Evolutionary conservation across 1,140 invertebrate species (phyloP).

Genomic region (Ectropis grisescens): DNA sequence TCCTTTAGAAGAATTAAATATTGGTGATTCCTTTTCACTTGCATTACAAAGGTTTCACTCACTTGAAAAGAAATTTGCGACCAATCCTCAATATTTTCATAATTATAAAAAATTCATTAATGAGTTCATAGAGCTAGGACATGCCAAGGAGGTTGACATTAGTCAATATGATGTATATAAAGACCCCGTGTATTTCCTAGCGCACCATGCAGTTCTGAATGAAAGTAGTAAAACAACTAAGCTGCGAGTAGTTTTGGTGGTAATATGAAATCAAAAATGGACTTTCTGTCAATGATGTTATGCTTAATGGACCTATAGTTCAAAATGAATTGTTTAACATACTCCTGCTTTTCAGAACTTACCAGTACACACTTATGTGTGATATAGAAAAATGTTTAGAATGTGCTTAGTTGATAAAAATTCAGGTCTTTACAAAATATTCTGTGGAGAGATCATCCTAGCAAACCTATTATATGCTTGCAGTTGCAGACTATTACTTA

Average conservation of each 20-base stretch:
- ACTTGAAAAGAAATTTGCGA: too few species aligned
- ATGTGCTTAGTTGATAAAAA: background rate
- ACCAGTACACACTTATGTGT: background rate
- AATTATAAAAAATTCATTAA: constrained; percentile 17
- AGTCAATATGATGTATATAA: background rate
- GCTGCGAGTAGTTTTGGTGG: background rate
- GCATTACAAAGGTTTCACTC: too few species aligned
- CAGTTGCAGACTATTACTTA: background rate
- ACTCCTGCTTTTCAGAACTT: background rate
- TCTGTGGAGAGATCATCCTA: background rate
- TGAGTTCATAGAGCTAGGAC: constrained; percentile 14
- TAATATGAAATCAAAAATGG: too few species aligned
- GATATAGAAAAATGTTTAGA: background rate
- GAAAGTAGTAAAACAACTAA: background rate
- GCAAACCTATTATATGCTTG: background rate
- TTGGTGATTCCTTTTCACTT: too few species aligned
- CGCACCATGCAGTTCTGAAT: background rate
- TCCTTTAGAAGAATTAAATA: too few species aligned
- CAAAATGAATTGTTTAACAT: background rate
- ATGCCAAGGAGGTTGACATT: too few species aligned
- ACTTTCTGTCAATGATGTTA: too few species aligned
- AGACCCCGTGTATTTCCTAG: background rate
- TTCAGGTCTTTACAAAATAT: background rate
- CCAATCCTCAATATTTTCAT: too few species aligned
- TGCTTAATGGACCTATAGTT: background rate